Conservation (phyloP, 35 echinoderm and acorn worm genomes). For the Diadema setosum region DNA sequence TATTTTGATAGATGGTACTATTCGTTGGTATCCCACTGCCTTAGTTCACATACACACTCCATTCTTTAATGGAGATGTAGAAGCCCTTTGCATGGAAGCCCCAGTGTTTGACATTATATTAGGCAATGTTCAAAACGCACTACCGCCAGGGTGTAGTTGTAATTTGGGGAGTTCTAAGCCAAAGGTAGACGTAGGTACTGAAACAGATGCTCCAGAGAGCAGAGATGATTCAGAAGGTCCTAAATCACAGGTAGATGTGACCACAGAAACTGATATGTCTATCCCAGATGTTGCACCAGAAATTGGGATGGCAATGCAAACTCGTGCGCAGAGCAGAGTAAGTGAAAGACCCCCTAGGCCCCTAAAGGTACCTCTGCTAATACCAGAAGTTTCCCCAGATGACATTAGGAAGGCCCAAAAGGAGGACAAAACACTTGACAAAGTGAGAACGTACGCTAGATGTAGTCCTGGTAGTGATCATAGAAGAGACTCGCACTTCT, state of each 20-base stretch:
- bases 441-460: not conserved
- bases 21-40: slow-evolving; percentile 22
- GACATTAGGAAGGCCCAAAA: slow-evolving; percentile 2
- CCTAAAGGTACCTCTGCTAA: not conserved
- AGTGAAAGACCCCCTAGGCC: not conserved
- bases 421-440: slow-evolving; percentile 1
- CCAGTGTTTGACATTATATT: slow-evolving; percentile 51
- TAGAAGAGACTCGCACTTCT: not conserved
- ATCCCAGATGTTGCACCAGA: too few relatives aligned
- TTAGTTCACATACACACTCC: slow-evolving; percentile 36
- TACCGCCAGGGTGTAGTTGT: not conserved
- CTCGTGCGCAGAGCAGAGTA: not conserved
- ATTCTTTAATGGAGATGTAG: slow-evolving; percentile 41
- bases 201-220: too few relatives aligned
- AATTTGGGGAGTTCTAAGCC: not conserved
- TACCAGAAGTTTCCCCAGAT: not conserved
- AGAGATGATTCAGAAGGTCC: not conserved
- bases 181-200: too few relatives aligned
- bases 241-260: not conserved
- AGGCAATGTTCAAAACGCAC: slow-evolving; percentile 22
- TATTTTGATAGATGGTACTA: slow-evolving; percentile 61
- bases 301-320: not conserved
- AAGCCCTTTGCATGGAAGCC: slow-evolving; percentile 55
- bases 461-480: not conserved
- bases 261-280: too few relatives aligned